phyloP scores from a whole-genome alignment of 2,113 vertebrate genomes.

The Nerophis ophidion region DNA sequence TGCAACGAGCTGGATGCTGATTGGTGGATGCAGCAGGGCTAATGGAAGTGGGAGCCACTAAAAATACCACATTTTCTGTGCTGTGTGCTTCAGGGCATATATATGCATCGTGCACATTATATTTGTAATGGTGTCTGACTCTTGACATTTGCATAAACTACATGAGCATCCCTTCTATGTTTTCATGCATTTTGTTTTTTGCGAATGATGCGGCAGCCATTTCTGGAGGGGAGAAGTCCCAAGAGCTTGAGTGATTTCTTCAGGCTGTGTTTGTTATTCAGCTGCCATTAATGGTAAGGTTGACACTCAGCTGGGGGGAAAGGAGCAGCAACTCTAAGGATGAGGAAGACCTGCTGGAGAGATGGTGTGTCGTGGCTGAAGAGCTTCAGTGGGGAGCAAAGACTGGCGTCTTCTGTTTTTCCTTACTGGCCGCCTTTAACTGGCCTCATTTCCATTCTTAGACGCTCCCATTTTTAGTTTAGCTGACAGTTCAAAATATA shows the following conservation, averaged over 20 bases:
- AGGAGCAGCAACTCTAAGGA: conserved; percentile 27
- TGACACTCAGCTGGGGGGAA: conserved; percentile 55
- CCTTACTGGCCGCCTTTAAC: conserved; percentile 12
- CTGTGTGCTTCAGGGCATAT: conserved; percentile 1
- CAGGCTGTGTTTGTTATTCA: conserved; percentile 53
- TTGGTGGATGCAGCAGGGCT: conserved; percentile 33
- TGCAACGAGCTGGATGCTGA: conserved; percentile 33
- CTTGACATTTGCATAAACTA: conserved; percentile 4
- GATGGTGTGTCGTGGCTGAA: neutral
- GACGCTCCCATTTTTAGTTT: conserved; percentile 32
- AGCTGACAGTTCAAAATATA: conserved; percentile 28
- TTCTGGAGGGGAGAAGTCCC: conserved; percentile 7
- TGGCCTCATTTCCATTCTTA: conserved; percentile 35
- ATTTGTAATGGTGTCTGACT: conserved; percentile 10
- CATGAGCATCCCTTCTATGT: neutral
- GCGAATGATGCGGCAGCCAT: neutral
- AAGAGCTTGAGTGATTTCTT: conserved; percentile 30
- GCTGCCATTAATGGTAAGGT: conserved; percentile 45
- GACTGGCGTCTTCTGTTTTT: conserved; percentile 16
- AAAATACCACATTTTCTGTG: conserved; percentile 16
- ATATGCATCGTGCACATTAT: conserved; percentile 7
- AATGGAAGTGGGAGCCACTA: conserved; percentile 45
- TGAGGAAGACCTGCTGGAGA: conserved; percentile 22
- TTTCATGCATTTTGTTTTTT: neutral
- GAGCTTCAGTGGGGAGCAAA: conserved; percentile 2